A percentile compares a stretch with the other conserved stretches of the same genome.
phyloP scores from a whole-genome alignment of 1,140 invertebrate genomes.

The Zaprionus lachaisei region DNA sequence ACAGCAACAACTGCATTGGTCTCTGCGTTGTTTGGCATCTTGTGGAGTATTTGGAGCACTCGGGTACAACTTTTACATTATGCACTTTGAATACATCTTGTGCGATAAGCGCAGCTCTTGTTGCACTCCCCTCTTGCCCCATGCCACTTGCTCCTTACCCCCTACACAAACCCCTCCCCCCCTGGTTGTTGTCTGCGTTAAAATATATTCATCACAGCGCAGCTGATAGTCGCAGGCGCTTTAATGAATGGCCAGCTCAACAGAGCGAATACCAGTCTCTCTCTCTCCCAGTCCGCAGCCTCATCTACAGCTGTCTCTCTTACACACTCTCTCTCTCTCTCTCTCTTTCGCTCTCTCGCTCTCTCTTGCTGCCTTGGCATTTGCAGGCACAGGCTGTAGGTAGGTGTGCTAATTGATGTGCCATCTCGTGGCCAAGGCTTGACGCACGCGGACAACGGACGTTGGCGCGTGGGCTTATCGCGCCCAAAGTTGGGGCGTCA shows the following conservation, averaged over 20 bases:
- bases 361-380: background rate
- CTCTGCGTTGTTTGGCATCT: slow-evolving; percentile 37
- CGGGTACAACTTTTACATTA: slow-evolving; percentile 80
- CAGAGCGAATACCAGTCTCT: background rate
- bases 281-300: background rate
- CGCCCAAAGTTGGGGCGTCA: slow-evolving; percentile 62
- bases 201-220: slow-evolving; percentile 76
- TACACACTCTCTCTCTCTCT: background rate
- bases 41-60: slow-evolving; percentile 72
- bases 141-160: background rate
- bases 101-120: slow-evolving; percentile 61
- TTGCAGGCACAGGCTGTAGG: slow-evolving; percentile 40
- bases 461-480: slow-evolving; percentile 76
- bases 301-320: slow-evolving; percentile 7
- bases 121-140: slow-evolving; percentile 8
- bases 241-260: slow-evolving; percentile 70
- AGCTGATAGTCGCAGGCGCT: slow-evolving; percentile 65
- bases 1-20: background rate
- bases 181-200: slow-evolving; percentile 65
- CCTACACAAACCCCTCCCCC: too few species aligned
- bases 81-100: slow-evolving; percentile 80
- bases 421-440: slow-evolving; percentile 63
- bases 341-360: background rate
- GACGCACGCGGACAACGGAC: slow-evolving; percentile 37
- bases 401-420: slow-evolving; percentile 82